Conservation (phyloP, 1,140 invertebrate genomes). For the Palaemon carinicauda region DNA sequence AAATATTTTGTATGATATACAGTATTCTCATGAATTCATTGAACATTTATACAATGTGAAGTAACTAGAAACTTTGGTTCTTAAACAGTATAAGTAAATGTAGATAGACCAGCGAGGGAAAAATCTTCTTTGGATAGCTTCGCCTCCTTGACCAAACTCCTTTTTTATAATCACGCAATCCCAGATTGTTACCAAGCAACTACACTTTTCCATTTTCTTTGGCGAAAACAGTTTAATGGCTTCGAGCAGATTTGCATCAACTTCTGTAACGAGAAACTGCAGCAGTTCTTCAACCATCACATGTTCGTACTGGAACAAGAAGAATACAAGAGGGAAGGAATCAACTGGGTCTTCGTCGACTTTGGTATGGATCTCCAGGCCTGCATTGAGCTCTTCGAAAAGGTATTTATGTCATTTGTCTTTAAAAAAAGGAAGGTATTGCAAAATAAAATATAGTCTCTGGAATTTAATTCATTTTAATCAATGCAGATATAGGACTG, state of each 20-base stretch:
- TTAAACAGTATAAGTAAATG: too few species aligned
- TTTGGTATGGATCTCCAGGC: constrained; percentile 91
- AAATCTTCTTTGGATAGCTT: too few species aligned
- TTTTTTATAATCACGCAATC: too few species aligned
- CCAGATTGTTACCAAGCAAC: too few species aligned
- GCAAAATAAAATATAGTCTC: not conserved
- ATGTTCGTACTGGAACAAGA: not conserved
- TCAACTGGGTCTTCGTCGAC: not conserved
- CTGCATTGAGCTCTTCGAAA: constrained; percentile 99
- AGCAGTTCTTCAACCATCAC: constrained; percentile 9
- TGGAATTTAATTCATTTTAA: too few species aligned
- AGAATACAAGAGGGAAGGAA: not conserved
- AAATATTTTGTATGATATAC: not conserved
- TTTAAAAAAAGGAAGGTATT: not conserved
- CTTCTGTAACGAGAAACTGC: not conserved
- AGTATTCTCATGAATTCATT: too few species aligned
- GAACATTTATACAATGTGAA: too few species aligned
- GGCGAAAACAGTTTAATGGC: constrained; percentile 9
- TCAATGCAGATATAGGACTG: not conserved
- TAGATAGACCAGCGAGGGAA: too few species aligned
- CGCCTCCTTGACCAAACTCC: too few species aligned
- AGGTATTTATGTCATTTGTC: constrained; percentile 73
- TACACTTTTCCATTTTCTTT: not conserved
- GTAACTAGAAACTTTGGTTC: too few species aligned
- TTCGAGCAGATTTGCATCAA: not conserved